Conservation (phyloP, 2,113 vertebrate species). For the Stegostoma tigrinum region DNA sequence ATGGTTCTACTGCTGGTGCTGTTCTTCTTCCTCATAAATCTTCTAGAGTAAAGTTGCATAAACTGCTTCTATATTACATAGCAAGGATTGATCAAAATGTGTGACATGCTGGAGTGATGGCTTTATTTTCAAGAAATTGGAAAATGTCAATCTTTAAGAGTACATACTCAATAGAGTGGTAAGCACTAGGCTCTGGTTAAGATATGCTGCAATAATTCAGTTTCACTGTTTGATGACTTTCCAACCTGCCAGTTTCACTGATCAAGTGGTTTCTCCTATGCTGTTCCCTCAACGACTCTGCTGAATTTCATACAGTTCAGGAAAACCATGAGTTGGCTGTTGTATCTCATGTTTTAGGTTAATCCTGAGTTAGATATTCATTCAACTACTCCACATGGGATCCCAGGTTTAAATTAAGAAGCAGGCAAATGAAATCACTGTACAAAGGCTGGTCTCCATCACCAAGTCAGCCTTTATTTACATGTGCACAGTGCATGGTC, state of each 20-base stretch:
- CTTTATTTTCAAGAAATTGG: neutral
- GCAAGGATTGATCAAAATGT: neutral
- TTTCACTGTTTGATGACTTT: neutral
- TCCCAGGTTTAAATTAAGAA: too few relatives aligned
- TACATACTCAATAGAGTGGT: neutral
- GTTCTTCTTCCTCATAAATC: neutral
- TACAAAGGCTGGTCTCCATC: too few relatives aligned
- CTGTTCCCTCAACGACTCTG: neutral
- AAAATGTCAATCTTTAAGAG: neutral
- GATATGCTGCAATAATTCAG: too few relatives aligned
- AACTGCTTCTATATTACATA: neutral
- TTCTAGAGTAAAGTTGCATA: neutral
- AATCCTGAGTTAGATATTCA: neutral
- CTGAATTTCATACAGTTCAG: too few relatives aligned
- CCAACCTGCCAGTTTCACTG: neutral
- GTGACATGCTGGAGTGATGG: neutral
- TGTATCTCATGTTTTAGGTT: neutral
- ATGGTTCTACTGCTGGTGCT: neutral
- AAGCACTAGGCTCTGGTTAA: too few relatives aligned
- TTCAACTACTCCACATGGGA: too few relatives aligned
- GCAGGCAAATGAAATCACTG: too few relatives aligned
- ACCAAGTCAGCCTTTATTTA: too few relatives aligned
- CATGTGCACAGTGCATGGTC: too few relatives aligned
- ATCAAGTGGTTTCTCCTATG: neutral
- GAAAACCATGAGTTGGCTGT: neutral